Conservation (phyloP, 1,140 invertebrate genomes). For the Uloborus diversus region DNA sequence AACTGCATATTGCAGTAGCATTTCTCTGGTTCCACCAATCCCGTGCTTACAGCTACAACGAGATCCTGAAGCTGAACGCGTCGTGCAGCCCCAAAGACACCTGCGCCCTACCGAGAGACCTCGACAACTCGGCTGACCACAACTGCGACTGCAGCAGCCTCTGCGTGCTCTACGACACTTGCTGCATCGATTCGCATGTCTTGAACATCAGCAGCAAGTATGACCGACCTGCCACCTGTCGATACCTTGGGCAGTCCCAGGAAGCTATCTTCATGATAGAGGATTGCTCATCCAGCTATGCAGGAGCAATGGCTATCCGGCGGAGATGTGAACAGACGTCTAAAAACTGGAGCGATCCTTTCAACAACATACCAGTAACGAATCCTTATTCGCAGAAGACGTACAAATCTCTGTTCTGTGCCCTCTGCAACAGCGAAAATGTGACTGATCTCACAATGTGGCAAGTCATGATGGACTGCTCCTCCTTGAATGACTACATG, state of each 20-base stretch:
- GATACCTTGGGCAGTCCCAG: not conserved
- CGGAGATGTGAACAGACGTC: conserved; percentile 24
- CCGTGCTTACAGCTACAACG: not conserved
- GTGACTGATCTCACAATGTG: conserved; percentile 17
- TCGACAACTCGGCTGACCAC: conserved; percentile 12
- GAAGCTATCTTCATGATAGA: conserved; percentile 32
- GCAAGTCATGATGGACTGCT: conserved; percentile 35
- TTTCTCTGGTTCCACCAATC: not conserved
- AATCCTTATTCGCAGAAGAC: conserved; percentile 8
- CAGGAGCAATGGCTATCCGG: not conserved
- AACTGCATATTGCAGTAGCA: not conserved
- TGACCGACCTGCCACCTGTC: conserved; percentile 2
- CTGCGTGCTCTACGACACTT: conserved; percentile 30
- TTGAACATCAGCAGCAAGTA: conserved; percentile 22
- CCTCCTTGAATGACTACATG: not conserved
- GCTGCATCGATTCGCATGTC: conserved; percentile 36
- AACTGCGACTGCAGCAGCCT: conserved; percentile 46
- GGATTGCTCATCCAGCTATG: conserved; percentile 4
- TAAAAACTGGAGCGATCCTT: conserved; percentile 39
- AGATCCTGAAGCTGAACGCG: conserved; percentile 24
- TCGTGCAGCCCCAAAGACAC: conserved; percentile 36
- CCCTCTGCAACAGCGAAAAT: conserved; percentile 38
- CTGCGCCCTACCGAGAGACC: conserved; percentile 13
- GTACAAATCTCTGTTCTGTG: conserved; percentile 42
- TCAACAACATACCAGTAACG: conserved; percentile 33